These are phyloP conservation scores for Acrocephalus scirpaceus DNA, from an alignment of 2,797 vertebrate species.

Conservation along the genomic window DNA sequence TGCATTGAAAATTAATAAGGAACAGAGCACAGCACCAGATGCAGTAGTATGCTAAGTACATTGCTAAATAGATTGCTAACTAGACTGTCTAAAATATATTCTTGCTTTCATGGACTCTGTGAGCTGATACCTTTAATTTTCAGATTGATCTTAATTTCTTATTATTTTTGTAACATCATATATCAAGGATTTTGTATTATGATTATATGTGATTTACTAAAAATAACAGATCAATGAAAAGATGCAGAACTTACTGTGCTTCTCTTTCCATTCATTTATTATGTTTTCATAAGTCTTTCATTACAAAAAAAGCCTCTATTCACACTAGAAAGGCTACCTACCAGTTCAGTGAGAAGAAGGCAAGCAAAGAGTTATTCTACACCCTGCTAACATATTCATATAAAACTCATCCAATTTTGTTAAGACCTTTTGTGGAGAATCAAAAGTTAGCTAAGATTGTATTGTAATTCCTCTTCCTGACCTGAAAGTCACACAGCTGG, in stretches of 20 bases:
- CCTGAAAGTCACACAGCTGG: slow-evolving; percentile 66
- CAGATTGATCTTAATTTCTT: slow-evolving; percentile 47
- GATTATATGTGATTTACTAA: slow-evolving; percentile 48
- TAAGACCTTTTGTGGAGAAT: slow-evolving; percentile 67
- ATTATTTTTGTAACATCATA: slow-evolving; percentile 35
- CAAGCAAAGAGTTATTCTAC: slow-evolving; percentile 64
- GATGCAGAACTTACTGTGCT: slow-evolving; percentile 38
- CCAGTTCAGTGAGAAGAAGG: slow-evolving; percentile 47
- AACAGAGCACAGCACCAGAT: slow-evolving; percentile 12
- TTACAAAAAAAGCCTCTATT: slow-evolving; percentile 47
- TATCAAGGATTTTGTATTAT: slow-evolving; percentile 45
- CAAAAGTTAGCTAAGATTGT: slow-evolving; percentile 62
- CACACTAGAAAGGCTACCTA: slow-evolving; percentile 58
- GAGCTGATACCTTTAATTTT: slow-evolving; percentile 35
- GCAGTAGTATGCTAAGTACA: slow-evolving; percentile 12
- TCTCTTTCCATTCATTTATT: slow-evolving; percentile 51
- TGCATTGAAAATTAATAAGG: slow-evolving; percentile 24
- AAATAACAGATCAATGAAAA: slow-evolving; percentile 50
- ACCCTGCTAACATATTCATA: slow-evolving; percentile 65
- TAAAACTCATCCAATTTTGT: slow-evolving; percentile 63
- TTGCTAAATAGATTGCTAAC: slow-evolving; percentile 52
- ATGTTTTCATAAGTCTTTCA: slow-evolving; percentile 63
- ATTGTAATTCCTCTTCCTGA: slow-evolving; percentile 62
- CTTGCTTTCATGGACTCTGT: slow-evolving; percentile 7
- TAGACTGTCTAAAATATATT: slow-evolving; percentile 19